Evolutionary conservation across 2,888 invertebrate species (phyloP).

Genomic region (Elysia crispata): DNA sequence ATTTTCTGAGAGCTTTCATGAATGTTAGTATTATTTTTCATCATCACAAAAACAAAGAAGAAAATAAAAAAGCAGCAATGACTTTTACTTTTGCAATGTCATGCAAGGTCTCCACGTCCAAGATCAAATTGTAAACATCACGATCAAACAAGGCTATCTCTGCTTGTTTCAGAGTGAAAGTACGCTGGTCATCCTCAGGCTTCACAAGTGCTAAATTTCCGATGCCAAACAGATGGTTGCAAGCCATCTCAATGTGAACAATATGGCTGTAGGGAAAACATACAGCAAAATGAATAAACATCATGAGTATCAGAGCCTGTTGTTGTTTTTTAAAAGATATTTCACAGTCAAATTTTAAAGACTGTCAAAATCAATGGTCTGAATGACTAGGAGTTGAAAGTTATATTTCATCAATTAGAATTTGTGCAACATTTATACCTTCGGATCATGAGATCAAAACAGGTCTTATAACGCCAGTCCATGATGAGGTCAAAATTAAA

Average conservation of each 20-base stretch:
- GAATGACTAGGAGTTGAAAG: no score
- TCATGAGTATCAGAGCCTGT: no score
- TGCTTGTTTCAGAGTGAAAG: slow-evolving; percentile 74
- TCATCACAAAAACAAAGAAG: not conserved
- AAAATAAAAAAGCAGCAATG: not conserved
- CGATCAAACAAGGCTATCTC: slow-evolving; percentile 77
- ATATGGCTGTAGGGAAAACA: slow-evolving; percentile 46
- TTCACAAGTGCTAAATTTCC: slow-evolving; percentile 76
- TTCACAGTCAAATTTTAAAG: no score
- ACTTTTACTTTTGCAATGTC: slow-evolving; percentile 76
- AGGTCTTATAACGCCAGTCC: no score
- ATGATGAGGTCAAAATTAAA: no score
- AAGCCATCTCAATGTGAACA: slow-evolving; percentile 79
- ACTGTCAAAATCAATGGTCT: no score
- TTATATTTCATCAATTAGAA: no score
- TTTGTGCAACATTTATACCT: no score
- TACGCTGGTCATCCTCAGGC: slow-evolving; percentile 76
- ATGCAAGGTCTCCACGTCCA: slow-evolving; percentile 78
- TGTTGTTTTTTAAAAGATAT: no score
- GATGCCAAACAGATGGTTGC: slow-evolving; percentile 79
- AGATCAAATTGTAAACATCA: slow-evolving; percentile 74
- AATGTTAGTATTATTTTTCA: no score
- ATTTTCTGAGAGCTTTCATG: no score
- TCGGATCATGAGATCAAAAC: no score
- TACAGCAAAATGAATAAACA: not conserved